Percentiles rank a stretch among this genome's conserved stretches.
phyloP scores from a whole-genome alignment of 2,113 vertebrate genomes.

The Platycercus adscitus region DNA sequence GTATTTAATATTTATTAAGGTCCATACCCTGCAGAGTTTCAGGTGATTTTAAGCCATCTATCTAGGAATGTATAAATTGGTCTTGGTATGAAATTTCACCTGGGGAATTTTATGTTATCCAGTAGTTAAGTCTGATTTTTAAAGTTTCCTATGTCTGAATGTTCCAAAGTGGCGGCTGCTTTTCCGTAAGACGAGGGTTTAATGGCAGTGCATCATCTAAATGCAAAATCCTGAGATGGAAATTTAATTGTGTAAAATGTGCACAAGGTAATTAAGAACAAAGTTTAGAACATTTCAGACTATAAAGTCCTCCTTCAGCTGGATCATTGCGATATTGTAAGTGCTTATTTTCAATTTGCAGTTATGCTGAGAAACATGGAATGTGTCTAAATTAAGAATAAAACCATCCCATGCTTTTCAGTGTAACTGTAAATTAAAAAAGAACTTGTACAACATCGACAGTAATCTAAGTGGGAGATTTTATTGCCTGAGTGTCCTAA shows the following conservation, averaged over 20 bases:
- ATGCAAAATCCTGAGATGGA: conserved; percentile 76
- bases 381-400: conserved; percentile 66
- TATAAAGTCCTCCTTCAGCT: conserved; percentile 73
- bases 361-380: conserved; percentile 72
- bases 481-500: conserved; percentile 22
- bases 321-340: conserved; percentile 45
- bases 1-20: conserved; percentile 84
- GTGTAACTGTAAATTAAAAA: conserved; percentile 67
- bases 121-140: conserved; percentile 76
- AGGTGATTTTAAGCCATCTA: conserved; percentile 73
- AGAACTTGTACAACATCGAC: conserved; percentile 17
- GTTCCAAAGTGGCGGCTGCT: conserved; percentile 4
- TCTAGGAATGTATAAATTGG: conserved; percentile 72
- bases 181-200: conserved; percentile 60
- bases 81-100: conserved; percentile 69
- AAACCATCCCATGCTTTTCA: conserved; percentile 30
- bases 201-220: conserved; percentile 68
- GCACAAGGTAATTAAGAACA: conserved; percentile 79
- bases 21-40: conserved; percentile 64
- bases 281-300: conserved; percentile 76
- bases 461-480: neutral
- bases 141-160: conserved; percentile 61
- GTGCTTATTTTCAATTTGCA: conserved; percentile 80
- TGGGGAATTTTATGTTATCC: conserved; percentile 75
- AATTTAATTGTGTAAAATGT: conserved; percentile 79